Evolutionary conservation across 2,888 invertebrate species (phyloP).

Genomic region (Kuschelorhynchus macadamiae): DNA sequence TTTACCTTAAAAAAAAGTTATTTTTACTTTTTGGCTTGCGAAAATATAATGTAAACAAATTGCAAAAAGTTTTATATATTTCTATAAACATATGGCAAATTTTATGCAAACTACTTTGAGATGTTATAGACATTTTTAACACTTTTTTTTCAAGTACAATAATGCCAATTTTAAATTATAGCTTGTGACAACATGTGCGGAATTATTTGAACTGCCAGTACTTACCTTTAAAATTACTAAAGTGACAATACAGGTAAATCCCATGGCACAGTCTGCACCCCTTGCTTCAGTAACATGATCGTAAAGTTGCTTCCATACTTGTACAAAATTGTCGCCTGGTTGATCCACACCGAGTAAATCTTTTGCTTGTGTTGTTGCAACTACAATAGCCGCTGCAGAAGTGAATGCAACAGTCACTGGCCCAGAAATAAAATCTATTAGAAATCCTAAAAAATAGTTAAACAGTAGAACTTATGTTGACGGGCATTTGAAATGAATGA

Average conservation of each 20-base stretch:
- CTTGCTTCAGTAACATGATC: slow-evolving; percentile 80
- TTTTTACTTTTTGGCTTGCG: too few species aligned
- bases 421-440: slow-evolving; percentile 89
- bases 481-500: too few species aligned
- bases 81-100: too few species aligned
- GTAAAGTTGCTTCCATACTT: slow-evolving; percentile 80
- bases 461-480: background rate
- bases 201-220: too few species aligned
- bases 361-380: slow-evolving; percentile 85
- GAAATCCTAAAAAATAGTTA: slow-evolving; percentile 74
- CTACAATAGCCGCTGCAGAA: slow-evolving; percentile 86
- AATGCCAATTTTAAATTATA: too few species aligned
- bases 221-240: slow-evolving; percentile 80
- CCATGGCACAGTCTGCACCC: slow-evolving; percentile 79
- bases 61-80: too few species aligned
- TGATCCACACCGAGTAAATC: slow-evolving; percentile 80
- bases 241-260: slow-evolving; percentile 78
- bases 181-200: too few species aligned
- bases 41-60: too few species aligned
- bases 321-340: slow-evolving; percentile 78
- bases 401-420: slow-evolving; percentile 87
- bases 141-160: too few species aligned
- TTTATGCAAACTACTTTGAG: too few species aligned
- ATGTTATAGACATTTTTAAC: too few species aligned
- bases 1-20: too few species aligned